phyloP scores from a whole-genome alignment of 2,888 invertebrate species.

The Tubulanus polymorphus region DNA sequence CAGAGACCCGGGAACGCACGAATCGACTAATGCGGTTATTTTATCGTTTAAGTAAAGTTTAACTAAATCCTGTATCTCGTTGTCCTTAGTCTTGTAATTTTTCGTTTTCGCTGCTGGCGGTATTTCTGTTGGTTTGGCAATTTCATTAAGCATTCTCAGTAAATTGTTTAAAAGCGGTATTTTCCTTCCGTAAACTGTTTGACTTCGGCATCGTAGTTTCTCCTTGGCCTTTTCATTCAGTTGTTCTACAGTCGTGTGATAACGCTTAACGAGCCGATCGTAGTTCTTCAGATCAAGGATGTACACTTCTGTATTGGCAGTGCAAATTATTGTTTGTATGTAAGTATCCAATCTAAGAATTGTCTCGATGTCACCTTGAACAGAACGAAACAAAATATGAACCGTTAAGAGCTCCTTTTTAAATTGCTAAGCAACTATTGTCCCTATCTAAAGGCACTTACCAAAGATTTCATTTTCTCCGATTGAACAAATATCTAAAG shows the following conservation, averaged over 20 bases:
- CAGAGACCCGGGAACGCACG: conserved; percentile 34
- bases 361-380: conserved; percentile 19
- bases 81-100: conserved; percentile 15
- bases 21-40: conserved; percentile 33
- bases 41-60: conserved; percentile 36
- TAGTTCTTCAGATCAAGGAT: conserved; percentile 16
- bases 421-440: background rate
- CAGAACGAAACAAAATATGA: background rate
- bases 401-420: no score
- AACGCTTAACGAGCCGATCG: conserved; percentile 15
- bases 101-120: conserved; percentile 7
- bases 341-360: conserved; percentile 11
- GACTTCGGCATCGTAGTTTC: conserved; percentile 24
- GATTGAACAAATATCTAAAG: conserved; percentile 21
- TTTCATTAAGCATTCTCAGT: conserved; percentile 23
- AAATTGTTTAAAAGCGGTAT: conserved; percentile 26
- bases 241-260: conserved; percentile 25
- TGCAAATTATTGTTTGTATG: conserved; percentile 8
- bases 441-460: conserved; percentile 9
- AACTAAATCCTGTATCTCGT: conserved; percentile 25
- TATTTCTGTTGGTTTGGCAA: conserved; percentile 19
- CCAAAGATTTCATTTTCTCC: conserved; percentile 24
- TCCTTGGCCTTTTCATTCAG: conserved; percentile 17
- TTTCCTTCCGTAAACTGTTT: conserved; percentile 23
- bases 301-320: conserved; percentile 7